phyloP scores from a whole-genome alignment of 2,888 invertebrate genomes.

The Petrolisthes cinctipes region DNA sequence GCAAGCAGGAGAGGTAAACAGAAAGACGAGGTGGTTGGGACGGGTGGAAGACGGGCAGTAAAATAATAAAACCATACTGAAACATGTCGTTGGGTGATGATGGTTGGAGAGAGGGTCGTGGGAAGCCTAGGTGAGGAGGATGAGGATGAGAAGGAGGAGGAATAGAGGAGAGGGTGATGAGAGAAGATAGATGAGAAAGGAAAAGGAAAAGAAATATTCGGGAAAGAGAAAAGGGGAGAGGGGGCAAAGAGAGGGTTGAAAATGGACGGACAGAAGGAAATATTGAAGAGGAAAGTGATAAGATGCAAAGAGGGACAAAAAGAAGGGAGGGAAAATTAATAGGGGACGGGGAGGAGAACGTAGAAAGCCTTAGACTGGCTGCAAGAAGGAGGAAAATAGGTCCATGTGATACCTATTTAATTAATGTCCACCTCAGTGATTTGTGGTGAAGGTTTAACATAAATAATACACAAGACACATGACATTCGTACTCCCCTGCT shows the following conservation, averaged over 20 bases:
- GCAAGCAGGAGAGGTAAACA: not conserved
- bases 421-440: too few species aligned
- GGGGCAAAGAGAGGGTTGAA: not conserved
- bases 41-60: conserved; percentile 21
- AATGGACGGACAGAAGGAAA: not conserved
- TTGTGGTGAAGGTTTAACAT: too few species aligned
- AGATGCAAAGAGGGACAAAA: not conserved
- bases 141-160: not conserved
- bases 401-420: too few species aligned
- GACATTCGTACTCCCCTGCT: too few species aligned
- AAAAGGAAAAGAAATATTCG: not conserved
- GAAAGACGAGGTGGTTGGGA: not conserved
- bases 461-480: too few species aligned
- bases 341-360: too few species aligned
- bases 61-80: conserved; percentile 49
- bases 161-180: not conserved
- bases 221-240: not conserved
- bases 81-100: conserved; percentile 55
- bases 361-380: too few species aligned
- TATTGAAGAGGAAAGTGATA: not conserved
- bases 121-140: conserved; percentile 10
- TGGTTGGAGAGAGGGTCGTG: conserved; percentile 38
- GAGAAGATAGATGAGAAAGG: not conserved
- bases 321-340: not conserved
- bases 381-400: too few species aligned